phyloP scores from a whole-genome alignment of 2,888 invertebrate genomes.

The Serripes groenlandicus region DNA sequence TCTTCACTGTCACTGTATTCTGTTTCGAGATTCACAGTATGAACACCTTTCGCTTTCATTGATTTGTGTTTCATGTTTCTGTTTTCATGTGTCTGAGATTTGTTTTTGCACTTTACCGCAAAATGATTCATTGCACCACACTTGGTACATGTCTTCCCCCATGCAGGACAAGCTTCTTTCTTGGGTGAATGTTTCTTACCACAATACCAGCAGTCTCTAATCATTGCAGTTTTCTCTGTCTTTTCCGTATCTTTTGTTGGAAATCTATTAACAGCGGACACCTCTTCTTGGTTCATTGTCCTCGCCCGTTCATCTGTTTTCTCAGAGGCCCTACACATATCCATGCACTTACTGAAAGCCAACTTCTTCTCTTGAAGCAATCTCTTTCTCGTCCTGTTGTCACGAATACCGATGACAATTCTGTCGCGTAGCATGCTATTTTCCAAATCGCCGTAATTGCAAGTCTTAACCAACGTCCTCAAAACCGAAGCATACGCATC shows the following conservation, averaged over 20 bases:
- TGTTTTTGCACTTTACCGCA: too few relatives aligned
- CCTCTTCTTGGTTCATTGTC: constrained; percentile 40
- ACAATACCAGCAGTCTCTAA: constrained; percentile 32
- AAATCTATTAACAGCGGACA: not conserved
- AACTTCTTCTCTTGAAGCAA: constrained; percentile 35
- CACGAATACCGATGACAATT: constrained; percentile 39
- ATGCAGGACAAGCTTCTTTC: constrained; percentile 29
- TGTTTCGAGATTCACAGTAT: too few relatives aligned
- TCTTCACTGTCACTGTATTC: not conserved
- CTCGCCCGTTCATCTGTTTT: constrained; percentile 31
- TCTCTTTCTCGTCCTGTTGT: constrained; percentile 36
- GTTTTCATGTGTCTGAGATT: too few relatives aligned
- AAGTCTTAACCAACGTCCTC: constrained; percentile 40
- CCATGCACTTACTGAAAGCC: constrained; percentile 30
- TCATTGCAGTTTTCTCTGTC: not conserved
- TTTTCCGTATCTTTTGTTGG: not conserved
- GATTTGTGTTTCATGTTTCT: not conserved
- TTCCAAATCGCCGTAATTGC: constrained; percentile 31
- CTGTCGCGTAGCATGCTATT: constrained; percentile 39
- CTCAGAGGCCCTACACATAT: constrained; percentile 41
- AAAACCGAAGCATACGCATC: constrained; percentile 35
- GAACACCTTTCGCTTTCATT: not conserved
- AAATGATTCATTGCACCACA: too few relatives aligned
- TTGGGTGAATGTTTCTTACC: constrained; percentile 10
- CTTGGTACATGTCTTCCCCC: constrained; percentile 22